A percentile compares a stretch with the other conserved stretches of the same genome.
phyloP scores from a whole-genome alignment of 2,888 invertebrate species.

The Disparrhopalites patrizii region DNA sequence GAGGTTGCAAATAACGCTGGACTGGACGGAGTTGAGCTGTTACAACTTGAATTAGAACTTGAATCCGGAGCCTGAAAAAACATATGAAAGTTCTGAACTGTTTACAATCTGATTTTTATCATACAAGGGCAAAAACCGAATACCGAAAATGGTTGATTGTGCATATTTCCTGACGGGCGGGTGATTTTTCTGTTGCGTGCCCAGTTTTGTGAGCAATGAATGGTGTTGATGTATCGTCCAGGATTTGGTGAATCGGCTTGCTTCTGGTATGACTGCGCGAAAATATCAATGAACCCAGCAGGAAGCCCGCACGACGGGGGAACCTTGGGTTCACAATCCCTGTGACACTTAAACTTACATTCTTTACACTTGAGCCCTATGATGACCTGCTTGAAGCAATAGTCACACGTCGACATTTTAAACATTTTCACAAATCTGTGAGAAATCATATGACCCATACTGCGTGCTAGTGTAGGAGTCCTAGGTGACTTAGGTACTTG shows the following conservation, averaged over 20 bases:
- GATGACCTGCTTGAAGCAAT: constrained; percentile 83
- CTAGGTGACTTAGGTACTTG: constrained; percentile 68
- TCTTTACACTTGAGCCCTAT: constrained; percentile 87
- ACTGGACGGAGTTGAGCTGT: constrained; percentile 92
- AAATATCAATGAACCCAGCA: constrained; percentile 75
- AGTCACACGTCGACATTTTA: constrained; percentile 83
- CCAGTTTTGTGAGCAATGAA: constrained; percentile 10
- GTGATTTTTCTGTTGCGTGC: constrained; percentile 39
- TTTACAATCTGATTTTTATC: no score
- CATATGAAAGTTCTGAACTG: constrained; percentile 12
- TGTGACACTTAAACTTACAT: constrained; percentile 87
- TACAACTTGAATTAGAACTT: constrained; percentile 91
- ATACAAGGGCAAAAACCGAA: no score
- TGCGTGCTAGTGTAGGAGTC: constrained; percentile 69
- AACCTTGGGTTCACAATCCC: constrained; percentile 85
- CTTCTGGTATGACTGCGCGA: constrained; percentile 52
- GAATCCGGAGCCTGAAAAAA: constrained; percentile 64
- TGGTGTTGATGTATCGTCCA: background rate
- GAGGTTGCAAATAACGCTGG: constrained; percentile 64
- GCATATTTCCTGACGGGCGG: constrained; percentile 51
- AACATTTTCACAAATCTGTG: constrained; percentile 86
- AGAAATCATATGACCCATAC: constrained; percentile 84
- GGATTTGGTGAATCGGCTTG: constrained; percentile 12
- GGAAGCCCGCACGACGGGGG: constrained; percentile 89
- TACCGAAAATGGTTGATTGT: constrained; percentile 60